These are phyloP conservation scores for Charanyca ferruginea DNA, from an alignment of 2,888 invertebrate species.

Conservation along the genomic window DNA sequence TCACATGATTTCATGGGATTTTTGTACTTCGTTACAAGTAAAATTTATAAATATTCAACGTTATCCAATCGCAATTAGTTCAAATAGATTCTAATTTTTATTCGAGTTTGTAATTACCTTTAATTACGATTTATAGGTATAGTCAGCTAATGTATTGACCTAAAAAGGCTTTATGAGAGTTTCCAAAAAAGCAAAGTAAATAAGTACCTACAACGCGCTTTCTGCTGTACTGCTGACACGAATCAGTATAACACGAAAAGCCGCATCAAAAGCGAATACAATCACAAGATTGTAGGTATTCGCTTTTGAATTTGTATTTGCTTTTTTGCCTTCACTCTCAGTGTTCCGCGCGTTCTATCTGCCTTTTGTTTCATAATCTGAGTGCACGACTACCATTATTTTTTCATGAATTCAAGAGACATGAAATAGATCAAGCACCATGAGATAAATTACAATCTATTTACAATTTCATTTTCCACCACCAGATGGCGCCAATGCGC, in stretches of 20 bases:
- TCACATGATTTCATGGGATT: constrained; percentile 36
- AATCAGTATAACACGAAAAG: too few relatives aligned
- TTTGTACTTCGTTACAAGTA: constrained; percentile 19
- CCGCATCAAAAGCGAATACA: too few relatives aligned
- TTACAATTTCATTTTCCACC: background rate
- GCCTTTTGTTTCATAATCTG: too few relatives aligned
- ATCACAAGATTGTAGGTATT: too few relatives aligned
- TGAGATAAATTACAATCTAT: background rate
- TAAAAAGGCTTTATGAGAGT: background rate
- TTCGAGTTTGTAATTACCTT: constrained; percentile 1
- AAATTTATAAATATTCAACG: constrained; percentile 30
- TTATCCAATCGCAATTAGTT: constrained; percentile 4
- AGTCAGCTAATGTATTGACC: too few relatives aligned
- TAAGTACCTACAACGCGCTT: too few relatives aligned
- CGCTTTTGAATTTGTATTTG: too few relatives aligned
- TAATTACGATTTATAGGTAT: too few relatives aligned
- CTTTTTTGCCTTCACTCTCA: too few relatives aligned
- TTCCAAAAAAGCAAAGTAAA: too few relatives aligned
- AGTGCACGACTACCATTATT: background rate
- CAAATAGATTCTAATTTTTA: background rate
- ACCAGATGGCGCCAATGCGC: constrained; percentile 90
- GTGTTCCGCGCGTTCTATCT: too few relatives aligned
- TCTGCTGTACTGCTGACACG: too few relatives aligned
- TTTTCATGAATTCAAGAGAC: background rate
- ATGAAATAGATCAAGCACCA: background rate